A percentile compares a stretch with the other conserved stretches of the same genome.
These are phyloP conservation scores for Lasioglossum leucozonium DNA, from an alignment of 2,888 invertebrate species.

Conservation along the genomic window DNA sequence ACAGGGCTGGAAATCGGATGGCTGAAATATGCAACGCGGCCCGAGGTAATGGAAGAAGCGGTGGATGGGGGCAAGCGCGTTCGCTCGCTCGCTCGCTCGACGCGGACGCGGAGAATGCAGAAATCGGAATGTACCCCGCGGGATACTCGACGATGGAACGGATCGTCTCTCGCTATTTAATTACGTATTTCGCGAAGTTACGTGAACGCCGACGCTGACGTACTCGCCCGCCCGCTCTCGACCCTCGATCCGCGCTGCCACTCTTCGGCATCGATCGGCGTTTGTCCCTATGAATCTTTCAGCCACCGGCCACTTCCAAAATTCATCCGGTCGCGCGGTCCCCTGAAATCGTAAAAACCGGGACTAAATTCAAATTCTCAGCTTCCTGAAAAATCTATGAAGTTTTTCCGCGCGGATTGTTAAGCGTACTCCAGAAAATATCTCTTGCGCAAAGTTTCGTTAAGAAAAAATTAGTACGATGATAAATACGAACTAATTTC, in stretches of 20 bases:
- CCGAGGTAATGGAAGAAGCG: constrained; percentile 56
- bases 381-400: not conserved
- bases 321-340: not conserved
- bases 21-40: constrained; percentile 72
- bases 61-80: constrained; percentile 41
- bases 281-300: constrained; percentile 72
- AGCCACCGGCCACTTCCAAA: constrained; percentile 57
- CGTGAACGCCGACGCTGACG: constrained; percentile 67
- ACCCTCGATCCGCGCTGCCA: constrained; percentile 25
- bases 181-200: constrained; percentile 75
- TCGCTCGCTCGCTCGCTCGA: no score
- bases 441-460: no score
- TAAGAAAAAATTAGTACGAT: no score
- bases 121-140: constrained; percentile 69
- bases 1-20: constrained; percentile 72
- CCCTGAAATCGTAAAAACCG: not conserved
- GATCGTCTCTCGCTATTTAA: constrained; percentile 75
- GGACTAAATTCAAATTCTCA: not conserved
- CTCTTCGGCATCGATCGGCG: constrained; percentile 42
- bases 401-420: not conserved
- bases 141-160: constrained; percentile 69
- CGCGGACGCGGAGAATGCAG: constrained; percentile 62
- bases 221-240: constrained; percentile 38
- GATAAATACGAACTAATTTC: no score
- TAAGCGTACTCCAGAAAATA: not conserved